Conservation (phyloP, 2,113 vertebrate genomes). For the Pterophyllum scalare region DNA sequence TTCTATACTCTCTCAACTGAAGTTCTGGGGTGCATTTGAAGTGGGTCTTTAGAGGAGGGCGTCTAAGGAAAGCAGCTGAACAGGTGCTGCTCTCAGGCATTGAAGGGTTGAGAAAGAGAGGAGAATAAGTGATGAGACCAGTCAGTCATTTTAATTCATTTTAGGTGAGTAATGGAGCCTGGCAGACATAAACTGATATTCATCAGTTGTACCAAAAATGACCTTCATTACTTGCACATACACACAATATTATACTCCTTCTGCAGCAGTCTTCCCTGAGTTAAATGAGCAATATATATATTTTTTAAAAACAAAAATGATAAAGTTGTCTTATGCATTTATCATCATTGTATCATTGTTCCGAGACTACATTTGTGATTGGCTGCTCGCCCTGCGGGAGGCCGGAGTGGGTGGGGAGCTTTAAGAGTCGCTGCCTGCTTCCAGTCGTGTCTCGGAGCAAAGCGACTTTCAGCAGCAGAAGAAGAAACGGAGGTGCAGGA, state of each 20-base stretch:
- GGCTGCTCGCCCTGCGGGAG: constrained; percentile 51
- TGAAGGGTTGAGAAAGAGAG: neutral
- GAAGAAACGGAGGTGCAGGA: neutral
- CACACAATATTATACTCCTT: neutral
- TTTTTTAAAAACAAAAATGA: too few relatives aligned
- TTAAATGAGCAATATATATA: neutral
- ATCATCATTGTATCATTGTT: constrained; percentile 7
- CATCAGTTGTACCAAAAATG: neutral
- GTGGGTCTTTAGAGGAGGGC: neutral
- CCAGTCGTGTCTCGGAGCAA: constrained; percentile 24
- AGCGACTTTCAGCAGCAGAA: constrained; percentile 30
- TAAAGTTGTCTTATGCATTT: neutral
- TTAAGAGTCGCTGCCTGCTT: constrained; percentile 40
- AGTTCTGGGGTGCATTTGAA: neutral
- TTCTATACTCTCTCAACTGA: neutral
- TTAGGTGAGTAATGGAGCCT: neutral
- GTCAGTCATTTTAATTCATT: neutral
- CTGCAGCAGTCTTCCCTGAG: neutral
- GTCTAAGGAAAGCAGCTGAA: neutral
- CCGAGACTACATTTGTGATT: constrained; percentile 56
- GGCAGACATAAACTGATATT: neutral
- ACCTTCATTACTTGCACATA: neutral
- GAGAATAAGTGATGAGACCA: neutral
- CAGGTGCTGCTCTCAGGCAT: neutral
- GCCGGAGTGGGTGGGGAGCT: constrained; percentile 63